Evolutionary conservation across 2,797 vertebrate species (phyloP).

Genomic region (Typhlichthys subterraneus): DNA sequence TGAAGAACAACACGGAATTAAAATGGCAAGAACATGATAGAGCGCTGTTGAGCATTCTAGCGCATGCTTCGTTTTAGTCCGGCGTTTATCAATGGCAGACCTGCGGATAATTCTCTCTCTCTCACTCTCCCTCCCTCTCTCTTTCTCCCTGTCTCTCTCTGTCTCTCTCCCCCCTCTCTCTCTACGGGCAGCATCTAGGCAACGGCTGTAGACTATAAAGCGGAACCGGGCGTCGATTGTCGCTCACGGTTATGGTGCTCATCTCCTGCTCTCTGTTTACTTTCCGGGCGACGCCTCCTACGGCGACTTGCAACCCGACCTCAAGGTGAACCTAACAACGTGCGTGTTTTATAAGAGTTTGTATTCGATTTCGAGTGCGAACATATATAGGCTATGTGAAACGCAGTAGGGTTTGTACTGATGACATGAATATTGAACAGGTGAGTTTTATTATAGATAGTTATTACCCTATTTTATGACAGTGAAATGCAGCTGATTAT

Average conservation of each 20-base stretch:
- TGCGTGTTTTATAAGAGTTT: not conserved
- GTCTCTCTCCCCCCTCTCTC: not conserved
- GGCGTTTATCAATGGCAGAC: not conserved
- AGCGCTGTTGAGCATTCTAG: too few species aligned
- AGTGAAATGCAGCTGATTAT: too few species aligned
- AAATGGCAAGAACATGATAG: too few species aligned
- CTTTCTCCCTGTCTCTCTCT: too few species aligned
- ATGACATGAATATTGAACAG: too few species aligned
- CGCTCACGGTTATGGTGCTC: conserved; percentile 4
- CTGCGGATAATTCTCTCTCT: not conserved
- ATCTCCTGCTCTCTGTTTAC: conserved; percentile 13
- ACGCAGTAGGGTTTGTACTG: too few species aligned
- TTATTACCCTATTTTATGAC: too few species aligned
- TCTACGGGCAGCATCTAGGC: conserved; percentile 15
- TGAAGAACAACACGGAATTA: too few species aligned
- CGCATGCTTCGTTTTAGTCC: too few species aligned
- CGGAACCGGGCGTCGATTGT: too few species aligned
- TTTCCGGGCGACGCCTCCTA: conserved; percentile 29
- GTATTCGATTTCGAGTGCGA: not conserved
- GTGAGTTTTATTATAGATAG: too few species aligned
- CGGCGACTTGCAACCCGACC: conserved; percentile 42
- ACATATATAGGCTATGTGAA: not conserved
- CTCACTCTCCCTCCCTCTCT: too few species aligned
- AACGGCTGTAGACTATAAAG: not conserved
- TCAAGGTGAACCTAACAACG: conserved; percentile 49